Evolutionary conservation across 2,113 vertebrate genomes (phyloP), one percentile per base, ranked within the genome.

Genomic region (Lophius piscatorius): DNA sequence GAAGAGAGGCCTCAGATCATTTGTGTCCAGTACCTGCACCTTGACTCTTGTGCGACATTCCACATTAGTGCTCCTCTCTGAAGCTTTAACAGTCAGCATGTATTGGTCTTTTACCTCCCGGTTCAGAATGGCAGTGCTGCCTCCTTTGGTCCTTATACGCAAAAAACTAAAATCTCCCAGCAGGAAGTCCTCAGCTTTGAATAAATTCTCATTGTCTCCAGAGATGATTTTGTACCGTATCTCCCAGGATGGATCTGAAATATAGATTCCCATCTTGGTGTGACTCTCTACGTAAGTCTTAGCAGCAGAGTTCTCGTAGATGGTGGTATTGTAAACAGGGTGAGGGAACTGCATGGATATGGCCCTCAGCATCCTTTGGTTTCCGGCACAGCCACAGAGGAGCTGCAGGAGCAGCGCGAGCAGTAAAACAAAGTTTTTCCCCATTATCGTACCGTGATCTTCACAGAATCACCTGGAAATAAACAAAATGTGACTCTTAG

Each of bases 91-190:
- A 20, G 90, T 91, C 64, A 99, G 84, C 14, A 91, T 45, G 64
- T 99, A 98, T 82, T 95, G 93, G 85, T 99, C 97, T 91, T 91
- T 95, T 26, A 99, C 97, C 81, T 99, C 97, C 74, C 97, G 90
- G 57, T 99, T 99, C 41, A 99, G 94, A 81, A 97, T 97, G 82
- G 95, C 94, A 45, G 95, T 95, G 80, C 97, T 98, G 79, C 97
- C 97, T 87, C 97, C 97, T 93, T 98, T 99, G 92, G 97, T 99
- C 91, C 97, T 89, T 94, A 99, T 94, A 70, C 97, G 91, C 89
- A 99, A 88, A 89, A 98, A 99, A 82, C 94, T 97, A 80, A 99
- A 98, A 87, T 99, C 94, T 74, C 97, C 97, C 77, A 98, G 78
- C 68, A 93, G 41, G 34, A 95, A 91, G 60, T 99, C 97, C 84